Conservation (phyloP, 1,140 invertebrate species). For the Drosophila kikkawai region DNA sequence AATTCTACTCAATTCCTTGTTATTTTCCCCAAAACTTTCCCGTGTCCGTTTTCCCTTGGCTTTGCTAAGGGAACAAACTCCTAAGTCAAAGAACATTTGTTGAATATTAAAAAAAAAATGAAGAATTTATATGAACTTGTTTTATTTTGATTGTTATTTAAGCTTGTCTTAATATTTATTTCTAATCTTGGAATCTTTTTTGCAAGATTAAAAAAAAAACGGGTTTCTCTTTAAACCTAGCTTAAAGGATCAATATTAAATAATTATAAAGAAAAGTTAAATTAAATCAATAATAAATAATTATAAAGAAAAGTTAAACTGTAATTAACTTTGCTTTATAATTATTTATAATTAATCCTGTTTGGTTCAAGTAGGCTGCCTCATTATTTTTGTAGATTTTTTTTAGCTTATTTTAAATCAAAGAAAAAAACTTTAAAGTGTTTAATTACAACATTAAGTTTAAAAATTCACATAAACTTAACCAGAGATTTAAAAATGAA, state of each 20-base stretch:
- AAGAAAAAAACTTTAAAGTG: no score
- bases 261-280: no score
- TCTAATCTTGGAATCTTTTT: neutral
- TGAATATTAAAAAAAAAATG: slow-evolving; percentile 38
- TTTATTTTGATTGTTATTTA: neutral
- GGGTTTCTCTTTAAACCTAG: neutral
- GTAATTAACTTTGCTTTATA: neutral
- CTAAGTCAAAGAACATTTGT: slow-evolving; percentile 41
- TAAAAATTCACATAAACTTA: neutral
- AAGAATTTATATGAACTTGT: slow-evolving; percentile 12
- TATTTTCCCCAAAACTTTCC: slow-evolving; percentile 15
- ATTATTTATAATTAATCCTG: neutral
- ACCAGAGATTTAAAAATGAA: no score
- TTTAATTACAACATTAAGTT: no score
- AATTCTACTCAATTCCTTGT: slow-evolving; percentile 25
- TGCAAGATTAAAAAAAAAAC: neutral
- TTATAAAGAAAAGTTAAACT: no score
- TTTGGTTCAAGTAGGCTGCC: neutral
- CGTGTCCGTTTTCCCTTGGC: neutral
- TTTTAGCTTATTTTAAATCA: neutral
- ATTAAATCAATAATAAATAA: no score
- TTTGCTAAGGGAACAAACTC: slow-evolving; percentile 3
- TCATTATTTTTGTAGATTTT: neutral
- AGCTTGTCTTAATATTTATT: neutral
- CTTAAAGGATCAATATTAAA: neutral